These are phyloP conservation scores for Nothoprocta perdicaria DNA, from an alignment of 2,113 vertebrate species.

Conservation along the genomic window DNA sequence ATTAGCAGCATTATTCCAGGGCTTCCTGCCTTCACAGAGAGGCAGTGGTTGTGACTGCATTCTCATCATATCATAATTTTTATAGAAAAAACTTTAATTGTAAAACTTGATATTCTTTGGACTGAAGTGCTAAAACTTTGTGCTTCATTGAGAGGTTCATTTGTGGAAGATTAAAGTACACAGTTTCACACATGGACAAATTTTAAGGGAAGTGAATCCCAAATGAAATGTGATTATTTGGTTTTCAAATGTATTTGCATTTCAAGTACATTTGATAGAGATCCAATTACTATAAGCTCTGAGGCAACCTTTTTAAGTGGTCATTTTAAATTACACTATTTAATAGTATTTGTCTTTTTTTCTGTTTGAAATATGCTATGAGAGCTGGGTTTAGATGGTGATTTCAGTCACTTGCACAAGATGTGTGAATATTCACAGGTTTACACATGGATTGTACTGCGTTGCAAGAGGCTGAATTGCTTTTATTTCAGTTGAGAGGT, in stretches of 20 bases:
- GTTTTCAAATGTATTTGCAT: constrained; percentile 17
- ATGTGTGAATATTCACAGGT: accelerated
- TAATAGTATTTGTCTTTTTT: neutral
- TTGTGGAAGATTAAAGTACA: constrained; percentile 1
- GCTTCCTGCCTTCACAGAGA: neutral
- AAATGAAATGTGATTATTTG: constrained; percentile 7
- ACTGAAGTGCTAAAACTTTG: neutral
- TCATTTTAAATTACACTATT: neutral
- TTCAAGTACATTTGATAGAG: neutral
- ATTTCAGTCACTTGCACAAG: neutral
- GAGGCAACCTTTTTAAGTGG: neutral
- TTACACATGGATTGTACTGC: neutral
- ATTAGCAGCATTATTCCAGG: neutral
- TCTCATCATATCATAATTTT: neutral
- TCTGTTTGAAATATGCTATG: neutral
- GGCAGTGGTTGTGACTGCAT: neutral
- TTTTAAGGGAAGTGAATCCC: neutral
- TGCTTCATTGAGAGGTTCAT: neutral
- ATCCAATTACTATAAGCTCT: neutral
- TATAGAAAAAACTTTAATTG: neutral
- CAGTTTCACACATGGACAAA: neutral
- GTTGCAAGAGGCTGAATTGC: neutral
- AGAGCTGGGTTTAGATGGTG: neutral
- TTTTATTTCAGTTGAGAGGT: neutral
- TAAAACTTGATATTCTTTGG: neutral